These are phyloP conservation scores for Electrona antarctica DNA, from an alignment of 2,113 vertebrate species.

Conservation along the genomic window DNA sequence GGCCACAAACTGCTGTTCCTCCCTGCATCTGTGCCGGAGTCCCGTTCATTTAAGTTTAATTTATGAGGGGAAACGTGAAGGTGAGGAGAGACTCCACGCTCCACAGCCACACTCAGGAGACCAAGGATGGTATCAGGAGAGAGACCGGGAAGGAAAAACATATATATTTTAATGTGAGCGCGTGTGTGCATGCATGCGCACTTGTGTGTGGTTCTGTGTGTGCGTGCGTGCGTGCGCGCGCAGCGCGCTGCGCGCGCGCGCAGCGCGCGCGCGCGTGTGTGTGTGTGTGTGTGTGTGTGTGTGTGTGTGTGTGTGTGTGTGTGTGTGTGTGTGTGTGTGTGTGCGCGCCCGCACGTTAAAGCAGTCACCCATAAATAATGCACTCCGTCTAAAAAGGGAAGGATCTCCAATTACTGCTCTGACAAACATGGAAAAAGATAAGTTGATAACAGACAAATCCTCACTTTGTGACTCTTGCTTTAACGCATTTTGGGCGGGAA, in stretches of 20 bases:
- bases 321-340: conserved; percentile 13
- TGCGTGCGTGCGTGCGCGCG: too few species aligned
- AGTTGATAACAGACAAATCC: conserved; percentile 27
- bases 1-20: conserved; percentile 60
- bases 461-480: background rate
- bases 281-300: background rate
- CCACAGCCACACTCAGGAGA: conserved; percentile 62
- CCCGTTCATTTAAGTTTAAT: conserved; percentile 75
- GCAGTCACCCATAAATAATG: conserved; percentile 74
- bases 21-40: conserved; percentile 26
- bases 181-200: conserved; percentile 2
- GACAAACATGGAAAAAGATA: conserved; percentile 61
- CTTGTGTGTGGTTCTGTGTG: too few species aligned
- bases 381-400: conserved; percentile 65
- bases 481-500: too few species aligned
- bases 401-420: conserved; percentile 69
- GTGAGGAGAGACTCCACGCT: conserved; percentile 63
- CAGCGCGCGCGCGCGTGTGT: background rate
- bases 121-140: conserved; percentile 65
- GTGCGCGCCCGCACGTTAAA: conserved; percentile 18
- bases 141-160: conserved; percentile 44
- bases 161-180: conserved; percentile 11
- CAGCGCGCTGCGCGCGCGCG: too few species aligned
- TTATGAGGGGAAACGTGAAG: conserved; percentile 67
- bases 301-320: background rate